Evolutionary conservation across 2,113 vertebrate genomes (phyloP).

Genomic region (Vireo altiloquus): DNA sequence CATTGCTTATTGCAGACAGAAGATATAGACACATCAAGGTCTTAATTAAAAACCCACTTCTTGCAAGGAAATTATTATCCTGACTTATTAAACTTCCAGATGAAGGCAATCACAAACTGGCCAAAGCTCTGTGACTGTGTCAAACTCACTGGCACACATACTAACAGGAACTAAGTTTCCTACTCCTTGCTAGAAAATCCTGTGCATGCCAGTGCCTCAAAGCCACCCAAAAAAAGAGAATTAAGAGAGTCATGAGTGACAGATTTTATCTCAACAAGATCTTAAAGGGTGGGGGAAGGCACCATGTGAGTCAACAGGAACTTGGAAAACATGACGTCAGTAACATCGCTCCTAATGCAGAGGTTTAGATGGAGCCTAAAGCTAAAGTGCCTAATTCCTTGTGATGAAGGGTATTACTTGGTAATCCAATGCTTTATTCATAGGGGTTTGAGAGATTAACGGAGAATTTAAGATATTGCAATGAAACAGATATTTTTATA

Average conservation of each 20-base stretch:
- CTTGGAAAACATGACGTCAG: constrained; percentile 25
- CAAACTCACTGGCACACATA: background rate
- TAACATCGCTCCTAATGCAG: background rate
- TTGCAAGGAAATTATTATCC: background rate
- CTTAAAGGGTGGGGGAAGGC: background rate
- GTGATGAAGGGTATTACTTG: constrained; percentile 45
- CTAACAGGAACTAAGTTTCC: background rate
- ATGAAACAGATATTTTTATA: constrained; percentile 42
- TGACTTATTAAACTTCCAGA: background rate
- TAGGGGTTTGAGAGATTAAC: constrained; percentile 46
- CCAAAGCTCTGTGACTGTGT: background rate
- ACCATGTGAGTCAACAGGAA: background rate
- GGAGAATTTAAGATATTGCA: constrained; percentile 29
- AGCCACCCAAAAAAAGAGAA: background rate
- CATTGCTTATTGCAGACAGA: background rate
- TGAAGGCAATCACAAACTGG: background rate
- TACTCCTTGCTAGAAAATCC: background rate
- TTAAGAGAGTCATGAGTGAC: background rate
- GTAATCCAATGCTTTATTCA: constrained; percentile 58
- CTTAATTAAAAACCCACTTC: background rate
- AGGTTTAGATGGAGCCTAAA: background rate
- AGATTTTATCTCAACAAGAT: background rate
- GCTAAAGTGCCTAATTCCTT: constrained; percentile 50
- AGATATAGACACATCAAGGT: background rate
- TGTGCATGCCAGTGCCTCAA: background rate